A percentile compares a stretch with the other conserved stretches of the same genome.
phyloP scores from a whole-genome alignment of 2,113 vertebrate genomes.

The Lasiurus borealis region DNA sequence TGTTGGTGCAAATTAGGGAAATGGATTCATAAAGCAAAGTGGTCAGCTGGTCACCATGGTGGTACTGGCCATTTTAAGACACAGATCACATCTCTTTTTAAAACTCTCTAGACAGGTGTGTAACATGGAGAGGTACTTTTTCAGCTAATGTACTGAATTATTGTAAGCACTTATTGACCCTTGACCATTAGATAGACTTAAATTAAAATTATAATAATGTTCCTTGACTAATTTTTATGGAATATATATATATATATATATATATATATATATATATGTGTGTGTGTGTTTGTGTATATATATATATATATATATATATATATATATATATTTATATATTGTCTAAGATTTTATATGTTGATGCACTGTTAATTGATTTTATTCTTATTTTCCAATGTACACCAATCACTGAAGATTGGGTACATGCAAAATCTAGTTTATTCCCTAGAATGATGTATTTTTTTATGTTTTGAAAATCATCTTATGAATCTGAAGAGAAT shows the following conservation, averaged over 20 bases:
- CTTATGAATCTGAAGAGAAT: constrained; percentile 47
- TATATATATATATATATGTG: background rate
- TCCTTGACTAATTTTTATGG: constrained; percentile 27
- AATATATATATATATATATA: background rate
- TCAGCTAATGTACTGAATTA: background rate
- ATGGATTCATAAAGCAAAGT: background rate
- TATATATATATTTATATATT: background rate
- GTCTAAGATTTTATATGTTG: background rate
- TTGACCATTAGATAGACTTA: background rate
- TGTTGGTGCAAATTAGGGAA: background rate
- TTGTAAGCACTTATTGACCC: background rate
- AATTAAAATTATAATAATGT: background rate
- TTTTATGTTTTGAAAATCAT: constrained; percentile 34
- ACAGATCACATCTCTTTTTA: background rate
- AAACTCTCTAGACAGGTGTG: background rate
- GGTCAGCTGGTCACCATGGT: background rate
- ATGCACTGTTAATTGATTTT: constrained; percentile 23
- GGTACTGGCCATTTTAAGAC: background rate
- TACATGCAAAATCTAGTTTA: constrained; percentile 41
- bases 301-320: background rate
- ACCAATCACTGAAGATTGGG: background rate
- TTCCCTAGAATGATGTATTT: constrained; percentile 19
- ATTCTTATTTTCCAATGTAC: constrained; percentile 7
- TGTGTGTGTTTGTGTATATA: too few relatives aligned
- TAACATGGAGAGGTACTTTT: background rate